phyloP scores from a whole-genome alignment of 2,113 vertebrate genomes.

The Globicephala melas region DNA sequence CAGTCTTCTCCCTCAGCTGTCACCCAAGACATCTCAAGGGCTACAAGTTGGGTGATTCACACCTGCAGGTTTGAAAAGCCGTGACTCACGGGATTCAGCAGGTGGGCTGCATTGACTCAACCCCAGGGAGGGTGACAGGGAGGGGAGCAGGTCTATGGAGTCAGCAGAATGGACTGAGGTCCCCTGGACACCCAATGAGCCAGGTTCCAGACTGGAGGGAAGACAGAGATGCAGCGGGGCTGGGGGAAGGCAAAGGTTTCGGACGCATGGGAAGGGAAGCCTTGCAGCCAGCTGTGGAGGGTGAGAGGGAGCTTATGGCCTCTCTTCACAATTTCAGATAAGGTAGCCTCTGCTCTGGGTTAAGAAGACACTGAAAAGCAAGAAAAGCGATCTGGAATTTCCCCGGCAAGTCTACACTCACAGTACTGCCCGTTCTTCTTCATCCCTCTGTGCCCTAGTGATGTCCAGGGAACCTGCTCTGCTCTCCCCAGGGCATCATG shows the following conservation, averaged over 20 bases:
- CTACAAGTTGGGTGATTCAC: conserved; percentile 80
- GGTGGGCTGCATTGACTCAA: conserved; percentile 79
- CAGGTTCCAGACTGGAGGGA: neutral
- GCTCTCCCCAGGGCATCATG: fast-evolving
- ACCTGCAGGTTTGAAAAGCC: conserved; percentile 67
- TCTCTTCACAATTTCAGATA: neutral
- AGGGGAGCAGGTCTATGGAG: neutral
- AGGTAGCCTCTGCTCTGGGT: neutral
- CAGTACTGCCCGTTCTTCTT: fast-evolving
- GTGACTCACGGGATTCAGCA: conserved; percentile 79
- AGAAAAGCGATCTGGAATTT: neutral
- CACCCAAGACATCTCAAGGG: conserved; percentile 72
- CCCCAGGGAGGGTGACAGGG: neutral
- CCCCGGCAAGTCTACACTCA: neutral
- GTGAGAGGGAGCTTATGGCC: neutral
- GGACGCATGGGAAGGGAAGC: fast-evolving
- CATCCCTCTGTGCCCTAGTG: neutral
- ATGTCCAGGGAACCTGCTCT: neutral
- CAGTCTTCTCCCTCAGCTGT: conserved; percentile 64
- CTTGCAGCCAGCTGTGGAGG: neutral
- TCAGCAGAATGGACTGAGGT: fast-evolving
- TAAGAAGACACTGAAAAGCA: neutral
- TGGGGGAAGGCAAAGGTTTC: neutral
- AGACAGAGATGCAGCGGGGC: neutral
- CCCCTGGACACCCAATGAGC: fast-evolving